These are phyloP conservation scores for Erebia palarica DNA, from an alignment of 2,888 invertebrate genomes.

Conservation along the genomic window DNA sequence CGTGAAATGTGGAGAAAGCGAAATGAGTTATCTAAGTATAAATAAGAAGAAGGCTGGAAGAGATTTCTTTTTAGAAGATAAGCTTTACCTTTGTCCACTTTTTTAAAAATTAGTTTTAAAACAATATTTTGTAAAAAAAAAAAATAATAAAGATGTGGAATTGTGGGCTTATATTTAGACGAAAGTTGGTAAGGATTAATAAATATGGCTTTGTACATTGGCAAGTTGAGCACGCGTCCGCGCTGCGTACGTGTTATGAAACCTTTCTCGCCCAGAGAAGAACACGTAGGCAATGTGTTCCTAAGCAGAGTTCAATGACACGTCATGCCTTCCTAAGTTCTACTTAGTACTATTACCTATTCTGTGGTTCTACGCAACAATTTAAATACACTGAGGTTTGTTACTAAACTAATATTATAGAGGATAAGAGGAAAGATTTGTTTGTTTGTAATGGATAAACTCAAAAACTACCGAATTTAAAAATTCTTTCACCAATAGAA, in stretches of 20 bases:
- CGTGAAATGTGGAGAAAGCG: neutral
- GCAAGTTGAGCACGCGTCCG: conserved; percentile 29
- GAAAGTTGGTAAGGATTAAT: conserved; percentile 55
- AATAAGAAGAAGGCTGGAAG: conserved; percentile 21
- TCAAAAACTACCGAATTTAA: too few relatives aligned
- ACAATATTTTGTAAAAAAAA: too few relatives aligned
- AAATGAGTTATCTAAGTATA: neutral
- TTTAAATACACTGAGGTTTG: neutral
- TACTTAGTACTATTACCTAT: too few relatives aligned
- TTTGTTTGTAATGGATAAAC: too few relatives aligned
- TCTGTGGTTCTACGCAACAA: neutral
- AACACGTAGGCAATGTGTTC: conserved; percentile 17
- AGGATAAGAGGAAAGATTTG: too few relatives aligned
- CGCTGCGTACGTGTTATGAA: conserved; percentile 26
- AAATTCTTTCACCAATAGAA: too few relatives aligned
- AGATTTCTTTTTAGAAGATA: too few relatives aligned
- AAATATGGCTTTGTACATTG: conserved; percentile 47
- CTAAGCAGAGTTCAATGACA: conserved; percentile 28
- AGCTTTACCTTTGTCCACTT: too few relatives aligned
- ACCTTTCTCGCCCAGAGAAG: conserved; percentile 17
- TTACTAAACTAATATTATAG: too few relatives aligned
- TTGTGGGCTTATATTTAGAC: conserved; percentile 54
- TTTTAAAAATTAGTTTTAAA: too few relatives aligned
- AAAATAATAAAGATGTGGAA: too few relatives aligned
- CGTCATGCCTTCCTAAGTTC: conserved; percentile 1